Evolutionary conservation across 2,113 vertebrate species (phyloP), one percentile per base, ranked within the genome.

Genomic region (Mustela nigripes): DNA sequence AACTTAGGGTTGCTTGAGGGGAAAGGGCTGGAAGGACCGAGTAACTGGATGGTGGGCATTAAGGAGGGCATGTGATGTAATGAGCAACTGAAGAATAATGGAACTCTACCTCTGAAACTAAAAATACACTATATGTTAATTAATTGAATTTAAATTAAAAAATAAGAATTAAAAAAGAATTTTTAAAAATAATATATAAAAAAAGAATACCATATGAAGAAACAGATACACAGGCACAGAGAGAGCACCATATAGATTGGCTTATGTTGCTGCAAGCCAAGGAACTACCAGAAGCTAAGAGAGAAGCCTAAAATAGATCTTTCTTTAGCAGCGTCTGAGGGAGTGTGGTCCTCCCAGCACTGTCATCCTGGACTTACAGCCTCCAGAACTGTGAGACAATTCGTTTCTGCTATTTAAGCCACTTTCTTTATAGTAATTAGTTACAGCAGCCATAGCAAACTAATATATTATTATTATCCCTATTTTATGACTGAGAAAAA

Each of bases 321-420:
- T 82, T 85, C 53, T 33, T 76, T 85, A 48, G 15, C 9, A 95
- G 36, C 48, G 81, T 96, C 81, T 89, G 65, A 94, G 50, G 39
- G 45, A 67, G 18, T 4, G 42, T 74, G 50, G 8, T 71, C 31
- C 15, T 81, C 11, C 42, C 39, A 88, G n/a, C 11, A 78, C 65
- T 28, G 45, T 74, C 39, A 82, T 76, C 22, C 85, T 69, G 39
- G 22, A 80, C 60, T 89, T 86, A 5, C 76, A 42, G 42, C 42
- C 50, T 90, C n/a, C 48, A 94, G 15, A 96, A 81, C 16, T 56
- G 53, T 56, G 53, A 56, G 16, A 56, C 16, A 56, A 56, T 56
- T 18, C 5, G 16, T 56, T 33, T 92, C 21, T 90, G 3, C 12
- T 71, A 18, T 71, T 76, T 89, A 45, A 69, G 60, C 10, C 42